These are phyloP conservation scores for Hirtodrosophila trivittata DNA, from an alignment of 2,888 invertebrate species.

Conservation along the genomic window DNA sequence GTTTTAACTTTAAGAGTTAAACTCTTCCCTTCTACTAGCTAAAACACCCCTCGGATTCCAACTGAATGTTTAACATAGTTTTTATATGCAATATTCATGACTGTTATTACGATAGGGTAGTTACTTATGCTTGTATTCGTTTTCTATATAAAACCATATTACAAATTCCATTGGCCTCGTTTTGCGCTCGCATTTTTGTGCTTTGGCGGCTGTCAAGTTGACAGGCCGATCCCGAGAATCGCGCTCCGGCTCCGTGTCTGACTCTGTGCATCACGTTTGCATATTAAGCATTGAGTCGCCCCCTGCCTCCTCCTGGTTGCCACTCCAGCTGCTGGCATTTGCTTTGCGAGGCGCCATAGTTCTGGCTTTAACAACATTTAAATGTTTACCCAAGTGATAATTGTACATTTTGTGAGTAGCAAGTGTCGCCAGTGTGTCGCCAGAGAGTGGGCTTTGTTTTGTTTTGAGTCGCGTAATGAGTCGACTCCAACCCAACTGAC, in stretches of 20 bases:
- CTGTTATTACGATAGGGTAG: no score
- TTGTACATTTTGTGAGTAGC: conserved; percentile 45
- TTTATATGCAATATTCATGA: no score
- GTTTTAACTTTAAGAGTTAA: no score
- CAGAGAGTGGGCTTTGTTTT: conserved; percentile 54
- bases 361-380: conserved; percentile 66
- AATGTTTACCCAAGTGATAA: conserved; percentile 78
- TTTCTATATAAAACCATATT: conserved; percentile 1
- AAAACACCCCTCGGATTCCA: no score
- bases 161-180: conserved; percentile 55
- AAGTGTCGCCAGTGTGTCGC: conserved; percentile 57
- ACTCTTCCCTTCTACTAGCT: no score
- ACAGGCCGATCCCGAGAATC: conserved; percentile 52
- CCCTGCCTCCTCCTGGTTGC: background rate
- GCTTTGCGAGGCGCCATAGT: conserved; percentile 61
- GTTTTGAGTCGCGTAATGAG: conserved; percentile 62
- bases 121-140: no score
- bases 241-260: conserved; percentile 42
- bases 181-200: conserved; percentile 69
- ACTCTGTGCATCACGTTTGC: conserved; percentile 68
- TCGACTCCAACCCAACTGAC: conserved; percentile 53
- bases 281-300: conserved; percentile 63
- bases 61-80: no score
- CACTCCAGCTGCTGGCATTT: background rate
- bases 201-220: conserved; percentile 61